These are phyloP conservation scores for Arrhamphus sclerolepis DNA, from an alignment of 2,797 vertebrate genomes.

Conservation along the genomic window DNA sequence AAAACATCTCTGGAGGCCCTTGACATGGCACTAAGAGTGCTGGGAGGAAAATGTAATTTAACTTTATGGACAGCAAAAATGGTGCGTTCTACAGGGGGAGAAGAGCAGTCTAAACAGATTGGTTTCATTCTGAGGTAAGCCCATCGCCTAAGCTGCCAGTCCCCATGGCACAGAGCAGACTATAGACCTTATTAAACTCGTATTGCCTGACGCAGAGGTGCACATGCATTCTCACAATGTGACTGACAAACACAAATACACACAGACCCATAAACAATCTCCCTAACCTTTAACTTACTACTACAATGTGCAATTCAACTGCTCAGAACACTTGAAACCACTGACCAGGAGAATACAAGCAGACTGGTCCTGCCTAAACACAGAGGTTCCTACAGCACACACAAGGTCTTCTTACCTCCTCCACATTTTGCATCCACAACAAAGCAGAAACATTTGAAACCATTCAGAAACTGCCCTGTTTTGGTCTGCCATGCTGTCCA, in stretches of 20 bases:
- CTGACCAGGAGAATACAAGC: conserved; percentile 14
- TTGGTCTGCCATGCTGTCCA: conserved; percentile 70
- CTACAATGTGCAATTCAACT: conserved; percentile 15
- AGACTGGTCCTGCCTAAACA: conserved; percentile 14
- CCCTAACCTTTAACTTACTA: conserved; percentile 1
- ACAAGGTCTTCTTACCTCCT: conserved; percentile 69
- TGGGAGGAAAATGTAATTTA: conserved; percentile 79
- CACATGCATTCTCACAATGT: conserved; percentile 53
- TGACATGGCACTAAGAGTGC: conserved; percentile 67
- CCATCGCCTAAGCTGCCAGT: conserved; percentile 71
- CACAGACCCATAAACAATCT: conserved; percentile 13
- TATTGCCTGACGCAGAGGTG: conserved; percentile 64
- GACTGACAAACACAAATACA: conserved; percentile 66
- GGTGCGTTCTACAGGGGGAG: conserved; percentile 76
- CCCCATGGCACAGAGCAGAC: conserved; percentile 79
- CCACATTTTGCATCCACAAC: conserved; percentile 77
- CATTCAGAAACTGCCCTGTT: conserved; percentile 57
- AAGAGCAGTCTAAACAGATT: conserved; percentile 82
- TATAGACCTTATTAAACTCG: conserved; percentile 82
- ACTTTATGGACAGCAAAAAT: conserved; percentile 79
- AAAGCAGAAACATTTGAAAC: conserved; percentile 69
- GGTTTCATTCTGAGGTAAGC: conserved; percentile 85
- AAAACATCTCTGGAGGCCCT: conserved; percentile 69
- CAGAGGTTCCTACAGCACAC: conserved; percentile 47
- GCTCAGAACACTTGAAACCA: conserved; percentile 21